Conservation (phyloP, 2,888 invertebrate genomes). For the Tachina fera region DNA sequence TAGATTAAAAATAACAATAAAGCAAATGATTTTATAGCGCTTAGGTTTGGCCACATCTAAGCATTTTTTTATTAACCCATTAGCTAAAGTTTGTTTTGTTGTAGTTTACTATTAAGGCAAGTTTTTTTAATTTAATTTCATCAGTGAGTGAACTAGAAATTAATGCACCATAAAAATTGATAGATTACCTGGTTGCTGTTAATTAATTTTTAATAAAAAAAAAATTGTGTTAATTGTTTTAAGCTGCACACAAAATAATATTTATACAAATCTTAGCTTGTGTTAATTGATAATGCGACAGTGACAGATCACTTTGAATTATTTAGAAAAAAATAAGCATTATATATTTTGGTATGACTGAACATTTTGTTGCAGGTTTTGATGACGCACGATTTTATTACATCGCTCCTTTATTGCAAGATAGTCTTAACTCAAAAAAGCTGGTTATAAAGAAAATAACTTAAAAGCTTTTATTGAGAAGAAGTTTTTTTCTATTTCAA, state of each 20-base stretch:
- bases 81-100: slow-evolving; percentile 42
- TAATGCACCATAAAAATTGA: slow-evolving; percentile 30
- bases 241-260: neutral
- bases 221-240: slow-evolving; percentile 23
- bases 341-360: neutral
- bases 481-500: too few species aligned
- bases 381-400: neutral
- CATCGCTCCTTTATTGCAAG: neutral
- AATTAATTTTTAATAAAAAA: slow-evolving; percentile 4
- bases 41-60: slow-evolving; percentile 19
- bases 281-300: slow-evolving; percentile 50
- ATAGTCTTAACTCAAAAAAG: neutral
- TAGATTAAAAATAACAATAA: neutral
- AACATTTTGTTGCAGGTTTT: neutral
- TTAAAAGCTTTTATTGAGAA: too few species aligned
- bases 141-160: neutral
- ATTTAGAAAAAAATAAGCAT: neutral
- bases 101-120: neutral
- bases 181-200: slow-evolving; percentile 10
- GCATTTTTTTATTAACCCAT: slow-evolving; percentile 30
- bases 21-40: neutral
- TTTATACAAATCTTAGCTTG: neutral
- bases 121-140: slow-evolving; percentile 7
- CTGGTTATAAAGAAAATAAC: too few species aligned
- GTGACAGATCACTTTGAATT: slow-evolving; percentile 31